Base-by-base conservation (phyloP, 2,797 vertebrate genomes). In the Sylvilagus floridanus region DNA sequence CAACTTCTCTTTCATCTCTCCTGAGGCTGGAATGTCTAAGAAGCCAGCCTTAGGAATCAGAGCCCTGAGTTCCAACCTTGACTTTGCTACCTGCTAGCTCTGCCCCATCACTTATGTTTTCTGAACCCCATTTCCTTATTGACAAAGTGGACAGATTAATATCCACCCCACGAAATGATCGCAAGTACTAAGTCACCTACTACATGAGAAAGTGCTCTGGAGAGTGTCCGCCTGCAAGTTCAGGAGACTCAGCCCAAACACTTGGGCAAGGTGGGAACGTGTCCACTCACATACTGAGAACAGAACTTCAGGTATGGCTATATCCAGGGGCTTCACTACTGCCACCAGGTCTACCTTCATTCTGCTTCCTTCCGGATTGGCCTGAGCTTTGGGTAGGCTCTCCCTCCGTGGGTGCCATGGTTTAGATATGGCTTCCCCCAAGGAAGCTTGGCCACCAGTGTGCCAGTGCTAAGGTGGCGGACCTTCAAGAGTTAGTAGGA, bases 241-340 rank as follows among this genome's bases (percentile, higher is more conserved):
- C 30, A 69, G 72, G 91, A 90, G 81, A 68, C 26, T 35, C 75
- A 88, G 57, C 60, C n/a, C 13, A 79, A 83, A 91, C 37, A 84
- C 57, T 68, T 72, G 35, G 77, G 57, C 62, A 91, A 93, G 87
- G 76, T n/a, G 42, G 65, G 73, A 78, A 24, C 32, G 12, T 24
- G 52, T 42, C 4, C 10, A 73, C 62, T 30, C 17, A 47, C 7
- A 19, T 28, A 68, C 62, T 24, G 10, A 93, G 81, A 90, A 63
- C 1, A 71, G 52, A 60, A n/a, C 47, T 83, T 90, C 65, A 78
- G 88, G 52, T 65, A 52, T 16, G 60, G 84, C 52, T 52, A 50
- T 47, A 93, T 62, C 77, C 65, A 65, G 68, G 87, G 7, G 4
- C 24, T 77, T 69, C 11, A 72, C 50, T 26, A 63, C n/a, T 78